Percentiles rank a stretch among this genome's conserved stretches.
Evolutionary conservation across 2,113 vertebrate genomes (phyloP).

Genomic region (Parus major): DNA sequence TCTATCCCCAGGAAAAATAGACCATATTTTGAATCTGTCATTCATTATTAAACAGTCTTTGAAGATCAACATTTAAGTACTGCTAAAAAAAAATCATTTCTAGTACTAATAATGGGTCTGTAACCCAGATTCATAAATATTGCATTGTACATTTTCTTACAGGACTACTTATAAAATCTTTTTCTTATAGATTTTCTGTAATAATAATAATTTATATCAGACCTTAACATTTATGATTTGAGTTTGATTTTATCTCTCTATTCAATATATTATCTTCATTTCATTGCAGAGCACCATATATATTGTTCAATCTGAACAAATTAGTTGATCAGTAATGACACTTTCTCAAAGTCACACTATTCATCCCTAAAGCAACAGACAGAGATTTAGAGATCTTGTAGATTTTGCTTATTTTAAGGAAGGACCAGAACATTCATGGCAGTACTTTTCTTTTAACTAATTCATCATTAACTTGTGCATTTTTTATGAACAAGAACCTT

Average conservation of each 20-base stretch:
- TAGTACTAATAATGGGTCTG: neutral
- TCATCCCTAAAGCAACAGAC: neutral
- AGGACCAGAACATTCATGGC: neutral
- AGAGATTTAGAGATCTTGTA: neutral
- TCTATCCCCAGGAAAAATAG: neutral
- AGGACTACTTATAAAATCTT: neutral
- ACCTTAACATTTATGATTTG: neutral
- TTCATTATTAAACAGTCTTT: conserved; percentile 1
- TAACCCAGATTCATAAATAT: neutral
- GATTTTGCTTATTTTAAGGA: neutral
- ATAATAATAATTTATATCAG: neutral
- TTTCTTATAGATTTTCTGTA: neutral
- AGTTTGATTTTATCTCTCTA: neutral
- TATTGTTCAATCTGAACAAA: neutral
- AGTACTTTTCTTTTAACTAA: neutral
- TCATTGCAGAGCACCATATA: neutral
- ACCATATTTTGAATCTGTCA: neutral
- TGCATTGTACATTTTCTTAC: neutral
- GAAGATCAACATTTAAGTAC: neutral
- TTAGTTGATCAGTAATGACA: neutral
- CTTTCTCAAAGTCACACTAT: neutral
- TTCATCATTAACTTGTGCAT: conserved; percentile 7
- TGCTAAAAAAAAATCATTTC: neutral
- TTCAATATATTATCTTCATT: neutral
- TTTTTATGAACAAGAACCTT: neutral